These are phyloP conservation scores for Neolamprologus tretocephalus DNA, from an alignment of 2,113 vertebrate species.

Conservation along the genomic window DNA sequence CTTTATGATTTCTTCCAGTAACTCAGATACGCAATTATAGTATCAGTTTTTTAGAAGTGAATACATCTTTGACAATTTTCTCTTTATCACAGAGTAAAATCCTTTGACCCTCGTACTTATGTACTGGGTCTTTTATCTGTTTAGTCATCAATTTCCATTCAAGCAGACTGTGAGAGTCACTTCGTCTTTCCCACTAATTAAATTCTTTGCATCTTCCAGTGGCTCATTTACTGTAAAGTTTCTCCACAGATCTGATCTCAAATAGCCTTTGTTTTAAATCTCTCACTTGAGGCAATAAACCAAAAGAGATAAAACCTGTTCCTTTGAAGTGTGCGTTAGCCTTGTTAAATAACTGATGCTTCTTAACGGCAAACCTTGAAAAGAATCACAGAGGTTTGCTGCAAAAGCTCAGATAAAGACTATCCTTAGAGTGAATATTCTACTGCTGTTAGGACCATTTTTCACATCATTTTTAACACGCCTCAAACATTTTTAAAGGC, in stretches of 20 bases:
- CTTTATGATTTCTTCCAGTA: neutral
- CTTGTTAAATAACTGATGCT: neutral
- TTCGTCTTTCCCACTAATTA: neutral
- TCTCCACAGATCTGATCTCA: neutral
- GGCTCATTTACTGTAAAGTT: neutral
- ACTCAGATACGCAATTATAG: neutral
- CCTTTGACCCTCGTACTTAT: neutral
- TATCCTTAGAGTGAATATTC: neutral
- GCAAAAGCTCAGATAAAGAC: neutral
- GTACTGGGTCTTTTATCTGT: rapidly evolving
- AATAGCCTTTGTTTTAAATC: neutral
- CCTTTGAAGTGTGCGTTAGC: neutral
- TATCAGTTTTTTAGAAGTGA: neutral
- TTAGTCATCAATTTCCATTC: neutral
- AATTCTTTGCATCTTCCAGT: constrained; percentile 28
- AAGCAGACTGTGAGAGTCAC: neutral
- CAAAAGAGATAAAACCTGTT: neutral
- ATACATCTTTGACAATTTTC: neutral
- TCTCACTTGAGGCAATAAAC: neutral
- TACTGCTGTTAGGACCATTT: neutral
- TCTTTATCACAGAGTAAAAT: neutral
- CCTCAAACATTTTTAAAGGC: neutral
- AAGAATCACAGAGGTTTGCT: neutral
- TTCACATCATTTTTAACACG: neutral
- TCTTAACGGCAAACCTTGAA: neutral